Evolutionary conservation across 2,797 vertebrate genomes (phyloP), one percentile per base, ranked within the genome.

Genomic region (Poecilia picta): DNA sequence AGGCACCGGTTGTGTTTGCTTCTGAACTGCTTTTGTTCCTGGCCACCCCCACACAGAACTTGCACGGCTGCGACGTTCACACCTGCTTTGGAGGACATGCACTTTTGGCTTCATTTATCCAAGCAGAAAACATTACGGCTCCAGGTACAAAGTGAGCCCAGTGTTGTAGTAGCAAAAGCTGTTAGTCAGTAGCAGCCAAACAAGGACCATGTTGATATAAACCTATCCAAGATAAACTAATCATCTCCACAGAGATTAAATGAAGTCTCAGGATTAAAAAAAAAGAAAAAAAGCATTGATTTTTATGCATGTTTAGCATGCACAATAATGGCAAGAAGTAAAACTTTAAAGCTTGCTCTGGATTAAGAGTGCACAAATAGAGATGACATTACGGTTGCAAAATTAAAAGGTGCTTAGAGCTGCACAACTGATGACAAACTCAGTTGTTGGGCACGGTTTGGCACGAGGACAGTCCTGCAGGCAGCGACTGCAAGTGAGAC

Each of bases 361-460:
- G 28, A 12, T 75, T 66, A 49, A 78, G 18, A 43, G 13, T 55
- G 55, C 4, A 31, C 46, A 66, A 49, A 74, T 11, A 74, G 73
- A 80, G 15, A 46, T 5, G 8, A 73, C 20, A 64, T 46, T 53
- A 73, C 55, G 33, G 33, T 49, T 16, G 39, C 25, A 71, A 20
- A 71, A 7, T 28, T 41, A 66, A 74, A 77, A 36, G 47, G 41
- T 66, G 77, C 39, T 41, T 73, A 31, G 47, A 79, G 39, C 71
- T 20, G 12, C 57, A 59, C 28, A 80, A 73, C 72, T 71, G 68
- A 87, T 51, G 57, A 78, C 76, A 75, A 84, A 79, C 92, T 88
- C 90, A 93, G 88, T 80, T 89, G 85, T 28, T 73, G 80, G 15
- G 62, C 74, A 55, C 57, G 15, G 76, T n/a, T 20, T n/a, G 39